Base-by-base conservation (phyloP, 2,113 vertebrate species). In the Ammodytes marinus region DNA sequence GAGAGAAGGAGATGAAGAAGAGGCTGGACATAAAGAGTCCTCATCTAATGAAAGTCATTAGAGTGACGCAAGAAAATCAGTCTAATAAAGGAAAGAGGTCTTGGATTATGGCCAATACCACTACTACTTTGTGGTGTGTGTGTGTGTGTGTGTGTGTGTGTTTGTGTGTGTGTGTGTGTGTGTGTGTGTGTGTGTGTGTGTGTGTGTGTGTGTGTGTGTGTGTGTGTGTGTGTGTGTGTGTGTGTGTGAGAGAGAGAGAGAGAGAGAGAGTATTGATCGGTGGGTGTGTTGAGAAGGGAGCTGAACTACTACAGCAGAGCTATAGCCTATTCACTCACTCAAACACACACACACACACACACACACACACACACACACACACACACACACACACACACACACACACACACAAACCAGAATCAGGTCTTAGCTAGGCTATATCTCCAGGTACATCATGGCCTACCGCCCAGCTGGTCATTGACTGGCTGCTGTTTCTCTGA, bases 41-140 rank as follows among this genome's bases (percentile, higher is more conserved):
- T 85, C 52, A 55, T 86, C 67, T 85, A 83, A 89, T 89, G 3
- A 83, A 87, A 68, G 85, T 79, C 81, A 61, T 88, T 84, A 72
- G 47, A 73, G 57, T 15, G 43, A 85, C 69, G 73, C 65, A 82
- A 79, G 49, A 59, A 69, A 86, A 86, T 85, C 77, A 54, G 68
- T 81, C 73, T 66, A 78, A 90, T 87, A 75, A 81, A 70, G 49
- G 59, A 82, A 71, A 84, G 69, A 82, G 84, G 78, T 60, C 43
- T 83, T 83, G 90, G 83, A 86, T 66, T 60, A 83, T 4, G 71
- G 73, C 86, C 87, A 87, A 74, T 74, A 59, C 40, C 58, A 72
- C 69, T 19, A 63, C 64, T 17, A 54, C 61, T 9, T 74, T 19
- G 69, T 80, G 85, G 8, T 75, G 39, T 81, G 4, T 0, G 47